phyloP scores from a whole-genome alignment of 1,140 invertebrate genomes.

The Physella acuta region DNA sequence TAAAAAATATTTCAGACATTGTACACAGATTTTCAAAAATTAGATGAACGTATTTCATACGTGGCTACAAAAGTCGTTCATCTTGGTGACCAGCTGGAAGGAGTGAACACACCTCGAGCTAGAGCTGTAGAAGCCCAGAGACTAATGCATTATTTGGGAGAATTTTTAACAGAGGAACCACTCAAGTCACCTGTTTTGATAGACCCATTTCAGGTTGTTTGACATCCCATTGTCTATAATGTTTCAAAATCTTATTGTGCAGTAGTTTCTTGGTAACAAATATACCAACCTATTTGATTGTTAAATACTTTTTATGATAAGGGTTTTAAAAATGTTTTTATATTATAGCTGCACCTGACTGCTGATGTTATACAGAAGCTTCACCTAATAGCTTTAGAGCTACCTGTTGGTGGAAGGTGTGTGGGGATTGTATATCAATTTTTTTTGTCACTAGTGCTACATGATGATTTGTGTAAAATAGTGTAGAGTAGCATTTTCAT shows the following conservation, averaged over 20 bases:
- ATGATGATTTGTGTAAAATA: too few species aligned
- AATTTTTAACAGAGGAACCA: conserved; percentile 86
- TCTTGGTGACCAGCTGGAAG: conserved; percentile 94
- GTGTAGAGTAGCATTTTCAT: too few species aligned
- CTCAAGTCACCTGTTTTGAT: conserved; percentile 83
- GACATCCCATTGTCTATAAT: background rate
- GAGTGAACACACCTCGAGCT: conserved; percentile 90
- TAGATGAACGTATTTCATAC: conserved; percentile 94
- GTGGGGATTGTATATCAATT: too few species aligned
- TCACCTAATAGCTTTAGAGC: conserved; percentile 91
- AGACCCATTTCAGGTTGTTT: conserved; percentile 75
- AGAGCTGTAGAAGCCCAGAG: conserved; percentile 92
- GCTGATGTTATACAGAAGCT: conserved; percentile 99
- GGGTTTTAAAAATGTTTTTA: too few species aligned
- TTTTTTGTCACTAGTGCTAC: too few species aligned
- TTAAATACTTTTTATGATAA: too few species aligned
- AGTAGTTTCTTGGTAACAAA: too few species aligned
- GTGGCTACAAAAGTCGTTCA: conserved; percentile 97
- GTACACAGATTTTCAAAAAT: conserved; percentile 83
- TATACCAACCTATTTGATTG: too few species aligned
- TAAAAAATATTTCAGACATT: conserved; percentile 73
- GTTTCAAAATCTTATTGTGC: too few species aligned
- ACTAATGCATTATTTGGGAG: conserved; percentile 88
- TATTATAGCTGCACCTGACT: conserved; percentile 83
- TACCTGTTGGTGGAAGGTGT: conserved; percentile 63